phyloP scores from a whole-genome alignment of 2,888 invertebrate species.

The Meta bourneti region DNA sequence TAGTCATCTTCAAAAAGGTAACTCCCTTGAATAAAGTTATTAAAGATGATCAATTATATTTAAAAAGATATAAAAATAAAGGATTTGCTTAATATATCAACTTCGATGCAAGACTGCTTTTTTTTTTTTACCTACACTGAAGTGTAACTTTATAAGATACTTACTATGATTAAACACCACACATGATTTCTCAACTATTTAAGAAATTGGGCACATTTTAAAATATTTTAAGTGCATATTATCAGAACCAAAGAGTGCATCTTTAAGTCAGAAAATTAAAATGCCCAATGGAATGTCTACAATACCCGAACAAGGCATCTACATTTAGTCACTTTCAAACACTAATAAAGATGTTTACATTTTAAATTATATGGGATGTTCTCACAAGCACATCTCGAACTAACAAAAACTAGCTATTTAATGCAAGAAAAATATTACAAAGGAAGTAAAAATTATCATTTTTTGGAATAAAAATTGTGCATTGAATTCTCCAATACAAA shows the following conservation, averaged over 20 bases:
- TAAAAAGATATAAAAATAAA: slow-evolving; percentile 54
- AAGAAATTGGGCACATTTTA: slow-evolving; percentile 12
- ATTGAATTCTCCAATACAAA: too few relatives aligned
- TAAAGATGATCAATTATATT: slow-evolving; percentile 4
- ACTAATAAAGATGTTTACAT: too few relatives aligned
- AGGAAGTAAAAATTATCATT: too few relatives aligned
- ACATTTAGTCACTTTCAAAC: too few relatives aligned
- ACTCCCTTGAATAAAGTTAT: background rate
- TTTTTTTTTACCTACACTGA: background rate
- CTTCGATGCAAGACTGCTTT: slow-evolving; percentile 22
- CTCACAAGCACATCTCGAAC: too few relatives aligned
- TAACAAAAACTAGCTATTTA: too few relatives aligned
- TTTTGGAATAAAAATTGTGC: too few relatives aligned
- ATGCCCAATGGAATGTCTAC: background rate
- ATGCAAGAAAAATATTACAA: too few relatives aligned
- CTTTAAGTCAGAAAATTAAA: background rate
- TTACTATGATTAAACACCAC: background rate
- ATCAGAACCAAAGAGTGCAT: background rate
- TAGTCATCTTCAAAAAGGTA: background rate
- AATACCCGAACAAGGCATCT: background rate
- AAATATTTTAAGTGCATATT: background rate
- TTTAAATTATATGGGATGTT: too few relatives aligned
- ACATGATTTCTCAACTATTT: background rate
- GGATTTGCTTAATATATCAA: slow-evolving; percentile 31
- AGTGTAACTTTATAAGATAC: background rate